A percentile compares a stretch with the other conserved stretches of the same genome.
Conservation (phyloP, 2,797 vertebrate species). For the Esox masquinongy region DNA sequence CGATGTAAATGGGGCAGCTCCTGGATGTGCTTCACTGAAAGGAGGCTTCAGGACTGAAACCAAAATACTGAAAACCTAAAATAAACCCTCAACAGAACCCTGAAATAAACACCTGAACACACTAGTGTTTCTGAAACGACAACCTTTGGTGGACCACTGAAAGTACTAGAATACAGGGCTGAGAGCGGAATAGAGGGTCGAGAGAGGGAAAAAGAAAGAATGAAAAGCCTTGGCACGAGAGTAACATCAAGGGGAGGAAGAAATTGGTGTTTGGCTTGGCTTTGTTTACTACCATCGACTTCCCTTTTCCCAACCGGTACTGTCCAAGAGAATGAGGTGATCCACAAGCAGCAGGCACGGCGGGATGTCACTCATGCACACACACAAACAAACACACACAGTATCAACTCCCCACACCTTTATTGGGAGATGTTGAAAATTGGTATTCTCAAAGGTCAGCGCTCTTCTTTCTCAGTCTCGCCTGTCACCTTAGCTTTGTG, state of each 20-base stretch:
- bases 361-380: slow-evolving; percentile 55
- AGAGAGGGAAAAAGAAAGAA: slow-evolving; percentile 33
- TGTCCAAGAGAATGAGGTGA: slow-evolving; percentile 78
- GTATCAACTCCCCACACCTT: slow-evolving; percentile 65
- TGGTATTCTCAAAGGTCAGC: slow-evolving; percentile 80
- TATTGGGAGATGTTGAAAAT: slow-evolving; percentile 71
- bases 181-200: slow-evolving; percentile 23
- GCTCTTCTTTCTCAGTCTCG: slow-evolving; percentile 70
- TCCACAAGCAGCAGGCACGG: slow-evolving; percentile 65
- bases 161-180: slow-evolving; percentile 36
- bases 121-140: slow-evolving; percentile 39
- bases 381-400: neutral
- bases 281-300: slow-evolving; percentile 54
- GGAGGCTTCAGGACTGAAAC: slow-evolving; percentile 37
- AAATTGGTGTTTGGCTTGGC: slow-evolving; percentile 59
- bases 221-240: slow-evolving; percentile 48
- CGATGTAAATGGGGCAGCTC: slow-evolving; percentile 71
- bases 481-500: slow-evolving; percentile 76
- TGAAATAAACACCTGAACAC: neutral
- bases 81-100: neutral
- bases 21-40: slow-evolving; percentile 40
- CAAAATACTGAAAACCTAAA: slow-evolving; percentile 21
- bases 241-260: slow-evolving; percentile 35
- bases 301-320: slow-evolving; percentile 68
- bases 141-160: slow-evolving; percentile 45